Conservation (phyloP, 2,888 invertebrate genomes). For the Carpatolechia fugitivella region DNA sequence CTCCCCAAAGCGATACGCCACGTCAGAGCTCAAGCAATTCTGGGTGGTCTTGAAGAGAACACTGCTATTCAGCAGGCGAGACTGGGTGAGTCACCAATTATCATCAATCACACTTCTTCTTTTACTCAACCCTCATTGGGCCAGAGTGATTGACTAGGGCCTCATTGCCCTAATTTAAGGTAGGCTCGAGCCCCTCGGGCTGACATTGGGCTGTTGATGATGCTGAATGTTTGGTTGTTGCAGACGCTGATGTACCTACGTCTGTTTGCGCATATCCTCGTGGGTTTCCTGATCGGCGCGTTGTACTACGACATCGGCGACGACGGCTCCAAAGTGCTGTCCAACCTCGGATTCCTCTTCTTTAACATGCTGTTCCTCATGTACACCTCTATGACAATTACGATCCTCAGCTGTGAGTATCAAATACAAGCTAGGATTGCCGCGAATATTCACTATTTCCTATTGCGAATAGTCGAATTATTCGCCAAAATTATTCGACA, state of each 20-base stretch:
- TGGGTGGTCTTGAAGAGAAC: conserved; percentile 93
- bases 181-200: no score
- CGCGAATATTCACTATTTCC: no score
- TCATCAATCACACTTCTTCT: no score
- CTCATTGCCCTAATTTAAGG: no score
- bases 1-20: conserved; percentile 88
- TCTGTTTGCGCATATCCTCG: conserved; percentile 94
- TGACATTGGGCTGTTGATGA: no score
- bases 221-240: conserved; percentile 21
- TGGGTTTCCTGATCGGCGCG: conserved; percentile 96
- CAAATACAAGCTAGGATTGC: neutral
- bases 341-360: conserved; percentile 97
- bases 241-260: conserved; percentile 97
- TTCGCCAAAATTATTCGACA: no score
- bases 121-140: no score
- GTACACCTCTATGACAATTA: conserved; percentile 99
- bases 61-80: conserved; percentile 90
- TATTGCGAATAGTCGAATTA: no score
- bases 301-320: conserved; percentile 97
- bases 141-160: no score
- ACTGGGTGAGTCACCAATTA: conserved; percentile 95
- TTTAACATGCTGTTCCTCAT: conserved; percentile 99
- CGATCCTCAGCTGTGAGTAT: conserved; percentile 95
- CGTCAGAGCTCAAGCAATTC: conserved; percentile 89
- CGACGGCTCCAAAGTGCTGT: conserved; percentile 96